Conservation (phyloP, 2,113 vertebrate species). For the Sylvietta virens region DNA sequence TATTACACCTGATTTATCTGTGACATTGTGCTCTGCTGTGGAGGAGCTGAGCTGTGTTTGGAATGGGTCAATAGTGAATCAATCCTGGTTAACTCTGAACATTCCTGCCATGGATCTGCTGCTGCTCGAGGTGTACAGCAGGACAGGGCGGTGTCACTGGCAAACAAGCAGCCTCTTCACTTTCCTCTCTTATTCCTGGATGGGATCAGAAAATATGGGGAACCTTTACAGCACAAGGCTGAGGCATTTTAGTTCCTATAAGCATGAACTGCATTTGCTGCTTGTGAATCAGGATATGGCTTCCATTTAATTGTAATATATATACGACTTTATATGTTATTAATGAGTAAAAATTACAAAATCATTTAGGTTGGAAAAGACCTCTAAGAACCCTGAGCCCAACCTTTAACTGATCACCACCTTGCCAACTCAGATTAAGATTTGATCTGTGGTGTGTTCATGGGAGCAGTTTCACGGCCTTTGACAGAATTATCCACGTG, state of each 20-base stretch:
- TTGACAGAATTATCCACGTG: neutral
- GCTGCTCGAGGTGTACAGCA: neutral
- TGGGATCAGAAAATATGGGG: neutral
- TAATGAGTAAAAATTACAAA: neutral
- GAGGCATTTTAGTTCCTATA: neutral
- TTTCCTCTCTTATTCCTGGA: fast-evolving
- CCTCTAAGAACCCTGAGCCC: neutral
- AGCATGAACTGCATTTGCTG: neutral
- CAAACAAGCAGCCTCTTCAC: neutral
- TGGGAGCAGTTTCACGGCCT: neutral
- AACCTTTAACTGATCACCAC: neutral
- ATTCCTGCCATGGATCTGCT: neutral
- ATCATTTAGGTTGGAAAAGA: neutral
- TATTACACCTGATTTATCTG: neutral
- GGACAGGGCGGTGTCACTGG: neutral
- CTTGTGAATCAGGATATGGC: neutral
- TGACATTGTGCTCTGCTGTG: neutral
- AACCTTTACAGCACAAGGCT: neutral
- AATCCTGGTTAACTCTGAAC: neutral
- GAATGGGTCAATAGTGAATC: neutral
- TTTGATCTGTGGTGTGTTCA: neutral
- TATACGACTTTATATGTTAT: neutral
- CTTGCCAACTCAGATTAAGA: neutral
- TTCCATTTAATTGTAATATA: neutral
- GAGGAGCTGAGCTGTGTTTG: neutral